A percentile compares a stretch with the other conserved stretches of the same genome.
Evolutionary conservation across 2,888 invertebrate species (phyloP).

Genomic region (Cantharis rustica): DNA sequence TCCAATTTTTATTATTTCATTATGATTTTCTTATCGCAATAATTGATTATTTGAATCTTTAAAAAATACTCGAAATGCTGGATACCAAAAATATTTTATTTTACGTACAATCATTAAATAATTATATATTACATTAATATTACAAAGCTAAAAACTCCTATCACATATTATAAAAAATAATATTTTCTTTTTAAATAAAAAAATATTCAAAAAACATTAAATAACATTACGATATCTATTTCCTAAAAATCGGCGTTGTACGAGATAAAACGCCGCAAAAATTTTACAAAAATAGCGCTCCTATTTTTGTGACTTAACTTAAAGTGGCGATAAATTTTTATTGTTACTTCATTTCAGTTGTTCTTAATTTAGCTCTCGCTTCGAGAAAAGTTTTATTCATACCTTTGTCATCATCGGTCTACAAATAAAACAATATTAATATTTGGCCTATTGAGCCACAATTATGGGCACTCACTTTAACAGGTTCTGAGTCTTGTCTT

Average conservation of each 20-base stretch:
- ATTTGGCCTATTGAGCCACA: slow-evolving; percentile 21
- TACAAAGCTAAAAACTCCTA: slow-evolving; percentile 20
- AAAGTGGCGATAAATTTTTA: slow-evolving; percentile 2
- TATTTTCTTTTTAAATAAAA: slow-evolving; percentile 6
- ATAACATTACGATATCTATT: background rate
- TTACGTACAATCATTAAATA: slow-evolving; percentile 18
- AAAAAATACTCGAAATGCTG: background rate
- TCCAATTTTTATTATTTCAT: background rate
- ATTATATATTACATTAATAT: slow-evolving; percentile 15
- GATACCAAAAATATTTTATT: slow-evolving; percentile 20
- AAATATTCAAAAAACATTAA: slow-evolving; percentile 8
- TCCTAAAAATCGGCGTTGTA: slow-evolving; percentile 10
- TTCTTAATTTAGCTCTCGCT: slow-evolving; percentile 67
- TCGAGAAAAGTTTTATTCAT: slow-evolving; percentile 66
- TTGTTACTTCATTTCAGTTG: slow-evolving; percentile 51
- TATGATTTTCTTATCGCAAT: background rate
- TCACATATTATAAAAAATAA: slow-evolving; percentile 21
- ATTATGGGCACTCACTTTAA: slow-evolving; percentile 40
- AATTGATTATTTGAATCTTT: background rate
- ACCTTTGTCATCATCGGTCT: slow-evolving; percentile 57
- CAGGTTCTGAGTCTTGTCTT: slow-evolving; percentile 53
- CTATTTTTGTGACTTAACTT: slow-evolving; percentile 7
- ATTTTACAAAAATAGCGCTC: slow-evolving; percentile 20
- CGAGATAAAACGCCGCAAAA: slow-evolving; percentile 18
- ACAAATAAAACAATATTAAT: slow-evolving; percentile 37